Base-by-base conservation (phyloP, 2,113 vertebrate species). In the Tetraodon nigroviridis region DNA sequence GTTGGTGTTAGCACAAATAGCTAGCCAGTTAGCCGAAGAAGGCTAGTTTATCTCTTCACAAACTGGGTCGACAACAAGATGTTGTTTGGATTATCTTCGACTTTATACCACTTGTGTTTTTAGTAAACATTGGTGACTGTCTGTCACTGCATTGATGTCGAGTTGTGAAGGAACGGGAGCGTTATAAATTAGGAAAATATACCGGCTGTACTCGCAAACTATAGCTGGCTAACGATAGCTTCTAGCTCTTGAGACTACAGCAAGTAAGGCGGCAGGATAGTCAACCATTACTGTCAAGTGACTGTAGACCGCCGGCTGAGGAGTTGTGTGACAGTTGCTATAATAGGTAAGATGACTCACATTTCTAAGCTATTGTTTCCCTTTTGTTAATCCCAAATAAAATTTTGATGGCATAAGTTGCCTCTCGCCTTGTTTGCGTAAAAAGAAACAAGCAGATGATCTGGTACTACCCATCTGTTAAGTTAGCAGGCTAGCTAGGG, bases 191-290 rank as follows among this genome's bases (percentile, higher is more conserved):
- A 50, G 37, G 15, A 55, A 72, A 75, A 81, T 80, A 71, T 32
- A 80, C 87, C 87, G 90, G 88, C 69, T 88, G 69, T 77, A 65
- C 13, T 67, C 74, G 74, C 64, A 70, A 75, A 81, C 67, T 80
- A 64, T 44, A 73, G 76, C 76, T 73, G 81, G 83, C 82, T 78
- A 77, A 67, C 81, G 53, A 49, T 61, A 63, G 84, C 76, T 58
- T 2, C 50, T 79, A 78, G 77, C 82, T 71, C 32, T 55, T 64
- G 42, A 22, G 58, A 72, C 66, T 64, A 56, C 55, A 59, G 69
- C 61, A 69, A 80, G 75, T 62, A 53, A 79, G 51, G 75, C 64
- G 77, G 70, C 80, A 50, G 74, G 67, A 65, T 61, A 17, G 69
- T 73, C 63, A 60, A 82, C 79, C 79, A 78, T 85, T 78, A 68